Evolutionary conservation across 30 jellyfish, hydroid and myxozoan species (phyloP).

Genomic region (Sanderia malayensis): DNA sequence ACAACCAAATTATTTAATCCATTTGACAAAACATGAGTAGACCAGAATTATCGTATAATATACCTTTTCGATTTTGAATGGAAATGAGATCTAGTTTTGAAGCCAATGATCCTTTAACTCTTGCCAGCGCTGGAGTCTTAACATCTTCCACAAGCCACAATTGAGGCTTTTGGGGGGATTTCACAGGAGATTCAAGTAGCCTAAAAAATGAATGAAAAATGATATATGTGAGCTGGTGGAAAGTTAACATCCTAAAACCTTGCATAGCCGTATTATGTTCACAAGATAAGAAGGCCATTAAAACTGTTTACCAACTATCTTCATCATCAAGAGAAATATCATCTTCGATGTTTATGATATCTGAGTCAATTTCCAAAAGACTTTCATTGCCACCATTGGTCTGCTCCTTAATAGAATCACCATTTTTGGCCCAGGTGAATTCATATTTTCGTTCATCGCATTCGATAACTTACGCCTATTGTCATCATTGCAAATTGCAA

Average conservation of each 20-base stretch:
- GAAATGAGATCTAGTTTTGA: slow-evolving; percentile 79
- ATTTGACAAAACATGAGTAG: no score
- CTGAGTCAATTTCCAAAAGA: slow-evolving; percentile 28
- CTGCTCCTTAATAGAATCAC: neutral
- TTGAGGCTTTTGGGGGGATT: slow-evolving; percentile 42
- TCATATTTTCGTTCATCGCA: no score
- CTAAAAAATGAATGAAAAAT: slow-evolving; percentile 46
- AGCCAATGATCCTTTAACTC: slow-evolving; percentile 79
- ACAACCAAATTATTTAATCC: no score
- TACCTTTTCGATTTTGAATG: slow-evolving; percentile 82
- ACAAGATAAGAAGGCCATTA: neutral
- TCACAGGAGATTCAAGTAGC: slow-evolving; percentile 73
- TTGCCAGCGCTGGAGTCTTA: slow-evolving; percentile 71
- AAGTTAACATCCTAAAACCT: no score
- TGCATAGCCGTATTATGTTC: no score
- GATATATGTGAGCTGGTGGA: no score
- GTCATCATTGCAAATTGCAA: no score
- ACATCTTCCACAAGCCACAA: slow-evolving; percentile 75
- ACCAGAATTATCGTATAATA: neutral
- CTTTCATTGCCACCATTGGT: slow-evolving; percentile 5
- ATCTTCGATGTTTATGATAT: slow-evolving; percentile 11
- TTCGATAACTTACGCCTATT: no score
- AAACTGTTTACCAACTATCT: slow-evolving; percentile 44
- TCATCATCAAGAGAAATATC: slow-evolving; percentile 47
- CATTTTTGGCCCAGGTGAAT: no score